Percentiles rank a stretch among this genome's conserved stretches.
Conservation (phyloP, 2,888 invertebrate genomes). For the Tromatobia lineatoria region DNA sequence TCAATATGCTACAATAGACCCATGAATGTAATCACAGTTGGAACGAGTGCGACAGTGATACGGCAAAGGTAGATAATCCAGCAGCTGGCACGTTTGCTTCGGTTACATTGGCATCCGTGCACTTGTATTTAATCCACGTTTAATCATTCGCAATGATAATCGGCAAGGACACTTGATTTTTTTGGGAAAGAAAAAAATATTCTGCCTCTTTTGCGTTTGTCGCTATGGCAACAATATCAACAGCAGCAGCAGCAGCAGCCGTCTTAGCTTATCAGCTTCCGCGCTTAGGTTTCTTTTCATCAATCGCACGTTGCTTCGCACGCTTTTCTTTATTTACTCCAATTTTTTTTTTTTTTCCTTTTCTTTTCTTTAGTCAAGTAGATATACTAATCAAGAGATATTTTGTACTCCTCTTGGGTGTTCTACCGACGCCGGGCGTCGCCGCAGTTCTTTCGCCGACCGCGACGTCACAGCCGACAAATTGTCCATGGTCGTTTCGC, state of each 20-base stretch:
- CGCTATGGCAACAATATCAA: slow-evolving; percentile 42
- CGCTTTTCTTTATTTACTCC: slow-evolving; percentile 9
- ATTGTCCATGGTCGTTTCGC: slow-evolving; percentile 80
- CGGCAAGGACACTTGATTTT: slow-evolving; percentile 22
- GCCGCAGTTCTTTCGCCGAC: slow-evolving; percentile 85
- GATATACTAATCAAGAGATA: slow-evolving; percentile 58
- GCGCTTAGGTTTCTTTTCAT: slow-evolving; percentile 58
- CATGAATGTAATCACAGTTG: slow-evolving; percentile 22
- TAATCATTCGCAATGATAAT: slow-evolving; percentile 18
- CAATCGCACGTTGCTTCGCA: slow-evolving; percentile 64
- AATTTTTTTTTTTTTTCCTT: slow-evolving; percentile 29
- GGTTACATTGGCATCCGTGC: slow-evolving; percentile 34
- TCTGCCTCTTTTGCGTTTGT: slow-evolving; percentile 36
- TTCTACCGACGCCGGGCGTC: slow-evolving; percentile 80
- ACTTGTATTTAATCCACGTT: slow-evolving; percentile 23
- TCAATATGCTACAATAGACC: neutral
- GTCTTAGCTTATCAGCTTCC: slow-evolving; percentile 59
- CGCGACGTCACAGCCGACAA: slow-evolving; percentile 84
- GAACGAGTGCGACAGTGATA: slow-evolving; percentile 47
- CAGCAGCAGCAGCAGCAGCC: slow-evolving; percentile 70
- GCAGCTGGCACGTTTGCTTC: slow-evolving; percentile 50
- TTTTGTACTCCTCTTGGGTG: slow-evolving; percentile 69
- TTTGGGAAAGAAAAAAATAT: neutral
- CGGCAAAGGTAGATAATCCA: slow-evolving; percentile 53
- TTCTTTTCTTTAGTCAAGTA: slow-evolving; percentile 43